These are phyloP conservation scores for Pseudanteris insignis DNA, from an alignment of 2,888 invertebrate genomes.

Conservation along the genomic window DNA sequence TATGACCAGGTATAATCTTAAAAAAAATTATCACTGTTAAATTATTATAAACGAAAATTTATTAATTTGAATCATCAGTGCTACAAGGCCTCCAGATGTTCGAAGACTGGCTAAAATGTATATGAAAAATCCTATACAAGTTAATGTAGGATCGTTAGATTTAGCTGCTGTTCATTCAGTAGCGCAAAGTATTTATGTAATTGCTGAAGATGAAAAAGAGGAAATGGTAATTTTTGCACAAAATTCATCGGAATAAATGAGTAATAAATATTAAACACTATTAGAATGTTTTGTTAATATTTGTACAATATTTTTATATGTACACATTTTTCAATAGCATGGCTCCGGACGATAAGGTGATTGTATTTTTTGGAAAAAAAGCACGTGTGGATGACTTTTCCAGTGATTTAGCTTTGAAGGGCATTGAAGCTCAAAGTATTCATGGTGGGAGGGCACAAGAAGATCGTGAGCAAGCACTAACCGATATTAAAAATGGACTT, in stretches of 20 bases:
- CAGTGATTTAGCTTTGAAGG: slow-evolving; percentile 78
- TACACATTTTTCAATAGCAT: slow-evolving; percentile 77
- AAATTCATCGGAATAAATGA: slow-evolving; percentile 4
- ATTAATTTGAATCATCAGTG: slow-evolving; percentile 68
- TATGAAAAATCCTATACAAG: slow-evolving; percentile 89
- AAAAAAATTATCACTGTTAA: too few species aligned
- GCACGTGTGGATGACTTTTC: slow-evolving; percentile 83
- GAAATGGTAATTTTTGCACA: slow-evolving; percentile 66
- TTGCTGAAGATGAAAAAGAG: slow-evolving; percentile 79
- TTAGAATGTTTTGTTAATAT: slow-evolving; percentile 5
- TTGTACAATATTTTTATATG: slow-evolving; percentile 66
- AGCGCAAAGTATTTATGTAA: slow-evolving; percentile 79
- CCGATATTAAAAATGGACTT: slow-evolving; percentile 81
- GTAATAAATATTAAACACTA: slow-evolving; percentile 3
- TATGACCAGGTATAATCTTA: slow-evolving; percentile 81
- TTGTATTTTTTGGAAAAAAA: slow-evolving; percentile 92
- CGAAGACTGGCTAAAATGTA: slow-evolving; percentile 85
- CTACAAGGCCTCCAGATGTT: slow-evolving; percentile 94
- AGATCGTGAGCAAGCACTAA: slow-evolving; percentile 83
- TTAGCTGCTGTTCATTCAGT: slow-evolving; percentile 91
- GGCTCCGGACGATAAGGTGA: slow-evolving; percentile 81
- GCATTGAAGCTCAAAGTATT: slow-evolving; percentile 79
- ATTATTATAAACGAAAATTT: neutral
- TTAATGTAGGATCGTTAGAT: slow-evolving; percentile 88
- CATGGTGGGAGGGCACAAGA: slow-evolving; percentile 89